A percentile compares a stretch with the other conserved stretches of the same genome.
Conservation (phyloP, 23 tunicate species). For the Trididemnum clinides region DNA sequence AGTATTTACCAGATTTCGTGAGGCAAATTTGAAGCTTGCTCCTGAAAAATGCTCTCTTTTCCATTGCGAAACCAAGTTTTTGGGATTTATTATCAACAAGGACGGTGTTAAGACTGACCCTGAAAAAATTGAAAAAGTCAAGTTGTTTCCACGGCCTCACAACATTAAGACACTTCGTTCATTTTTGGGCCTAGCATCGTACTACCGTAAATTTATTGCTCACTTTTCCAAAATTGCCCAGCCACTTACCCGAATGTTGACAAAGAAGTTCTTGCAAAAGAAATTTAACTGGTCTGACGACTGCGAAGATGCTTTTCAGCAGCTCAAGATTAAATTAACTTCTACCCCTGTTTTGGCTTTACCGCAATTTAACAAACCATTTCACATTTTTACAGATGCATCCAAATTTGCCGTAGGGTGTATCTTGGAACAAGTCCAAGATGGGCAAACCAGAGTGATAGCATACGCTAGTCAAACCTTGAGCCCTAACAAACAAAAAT, state of each 20-base stretch:
- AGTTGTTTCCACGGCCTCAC: conserved; percentile 15
- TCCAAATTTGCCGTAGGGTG: conserved; percentile 33
- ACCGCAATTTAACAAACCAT: conserved; percentile 20
- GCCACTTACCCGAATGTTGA: not conserved
- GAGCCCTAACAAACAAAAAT: not conserved
- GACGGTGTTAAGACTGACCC: conserved; percentile 29
- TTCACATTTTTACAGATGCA: conserved; percentile 25
- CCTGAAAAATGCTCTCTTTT: conserved; percentile 22
- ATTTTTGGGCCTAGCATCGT: conserved; percentile 46
- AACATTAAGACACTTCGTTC: conserved; percentile 21
- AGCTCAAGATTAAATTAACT: not conserved
- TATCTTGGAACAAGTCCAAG: conserved; percentile 15
- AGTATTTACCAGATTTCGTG: not conserved
- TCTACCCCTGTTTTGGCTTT: conserved; percentile 27
- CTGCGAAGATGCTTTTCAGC: conserved; percentile 22
- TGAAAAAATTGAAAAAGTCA: conserved; percentile 3
- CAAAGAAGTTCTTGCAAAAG: not conserved
- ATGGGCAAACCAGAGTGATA: conserved; percentile 16
- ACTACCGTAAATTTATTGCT: conserved; percentile 23
- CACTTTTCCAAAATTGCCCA: conserved; percentile 16
- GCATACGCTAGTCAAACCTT: conserved; percentile 27
- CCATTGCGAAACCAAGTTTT: not conserved
- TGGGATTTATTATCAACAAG: conserved; percentile 2
- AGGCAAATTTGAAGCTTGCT: not conserved
- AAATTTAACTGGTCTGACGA: conserved; percentile 8